Percentiles rank a stretch among this genome's conserved stretches.
Conservation (phyloP, 2,113 vertebrate genomes). For the Tupaia chinensis region DNA sequence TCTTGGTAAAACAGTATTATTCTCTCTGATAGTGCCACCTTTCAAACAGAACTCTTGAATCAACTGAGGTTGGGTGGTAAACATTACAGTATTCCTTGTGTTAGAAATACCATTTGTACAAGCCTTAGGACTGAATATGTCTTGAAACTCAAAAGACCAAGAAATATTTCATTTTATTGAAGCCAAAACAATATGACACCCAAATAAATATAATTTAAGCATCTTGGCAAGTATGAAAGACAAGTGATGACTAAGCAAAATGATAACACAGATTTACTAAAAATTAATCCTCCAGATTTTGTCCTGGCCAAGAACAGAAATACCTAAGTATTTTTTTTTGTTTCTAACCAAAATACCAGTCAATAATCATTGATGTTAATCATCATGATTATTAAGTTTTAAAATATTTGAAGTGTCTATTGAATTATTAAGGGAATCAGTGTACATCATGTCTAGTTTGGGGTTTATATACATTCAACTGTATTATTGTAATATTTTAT, state of each 20-base stretch:
- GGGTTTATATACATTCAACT: not conserved
- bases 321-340: not conserved
- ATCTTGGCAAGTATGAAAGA: not conserved
- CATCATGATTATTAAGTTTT: not conserved
- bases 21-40: not conserved
- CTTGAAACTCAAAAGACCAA: not conserved
- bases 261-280: not conserved
- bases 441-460: not conserved
- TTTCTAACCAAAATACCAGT: conserved; percentile 26
- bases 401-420: not conserved
- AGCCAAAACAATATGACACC: not conserved
- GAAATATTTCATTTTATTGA: not conserved
- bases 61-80: not conserved
- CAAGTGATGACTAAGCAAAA: not conserved
- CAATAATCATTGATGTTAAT: not conserved
- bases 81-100: not conserved
- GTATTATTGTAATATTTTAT: not conserved
- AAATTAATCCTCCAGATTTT: not conserved
- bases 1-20: not conserved
- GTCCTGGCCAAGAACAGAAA: not conserved
- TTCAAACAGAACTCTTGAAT: not conserved
- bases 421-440: conserved; percentile 20
- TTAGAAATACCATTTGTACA: not conserved
- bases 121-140: not conserved
- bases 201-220: conserved; percentile 16